phyloP scores from a whole-genome alignment of 2,888 invertebrate species.

The Hoplodrina blanda region DNA sequence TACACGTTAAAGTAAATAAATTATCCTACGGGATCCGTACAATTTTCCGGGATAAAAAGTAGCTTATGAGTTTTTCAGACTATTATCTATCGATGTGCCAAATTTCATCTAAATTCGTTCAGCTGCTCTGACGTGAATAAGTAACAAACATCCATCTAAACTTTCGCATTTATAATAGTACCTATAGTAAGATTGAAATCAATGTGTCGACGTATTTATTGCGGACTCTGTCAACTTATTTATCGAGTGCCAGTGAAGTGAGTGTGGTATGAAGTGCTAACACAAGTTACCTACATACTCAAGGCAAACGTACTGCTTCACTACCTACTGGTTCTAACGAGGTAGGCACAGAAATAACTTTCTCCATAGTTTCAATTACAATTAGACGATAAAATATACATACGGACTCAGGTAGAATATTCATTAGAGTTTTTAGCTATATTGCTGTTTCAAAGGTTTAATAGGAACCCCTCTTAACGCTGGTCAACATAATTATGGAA shows the following conservation, averaged over 20 bases:
- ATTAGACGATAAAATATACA: conserved; percentile 31
- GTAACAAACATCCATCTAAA: too few species aligned
- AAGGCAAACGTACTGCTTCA: conserved; percentile 54
- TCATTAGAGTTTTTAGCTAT: not conserved
- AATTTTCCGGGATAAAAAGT: too few species aligned
- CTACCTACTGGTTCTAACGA: conserved; percentile 26
- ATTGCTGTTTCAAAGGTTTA: not conserved
- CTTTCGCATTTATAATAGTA: too few species aligned
- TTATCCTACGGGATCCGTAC: too few species aligned
- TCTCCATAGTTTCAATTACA: conserved; percentile 44
- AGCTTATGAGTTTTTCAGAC: too few species aligned
- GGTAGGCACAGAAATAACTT: conserved; percentile 37
- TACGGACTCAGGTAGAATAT: conserved; percentile 8
- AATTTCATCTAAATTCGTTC: too few species aligned
- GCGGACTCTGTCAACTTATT: conserved; percentile 37
- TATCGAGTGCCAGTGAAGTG: conserved; percentile 57
- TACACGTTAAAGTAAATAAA: too few species aligned
- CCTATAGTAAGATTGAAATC: conserved; percentile 2
- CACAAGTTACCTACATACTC: conserved; percentile 63
- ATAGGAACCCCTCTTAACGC: not conserved
- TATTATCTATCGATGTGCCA: too few species aligned
- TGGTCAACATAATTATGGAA: conserved; percentile 19
- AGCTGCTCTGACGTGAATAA: too few species aligned
- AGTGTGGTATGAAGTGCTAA: conserved; percentile 60
- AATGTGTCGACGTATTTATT: conserved; percentile 17